Conservation (phyloP, 2,113 vertebrate genomes). For the Rafetus swinhoei region DNA sequence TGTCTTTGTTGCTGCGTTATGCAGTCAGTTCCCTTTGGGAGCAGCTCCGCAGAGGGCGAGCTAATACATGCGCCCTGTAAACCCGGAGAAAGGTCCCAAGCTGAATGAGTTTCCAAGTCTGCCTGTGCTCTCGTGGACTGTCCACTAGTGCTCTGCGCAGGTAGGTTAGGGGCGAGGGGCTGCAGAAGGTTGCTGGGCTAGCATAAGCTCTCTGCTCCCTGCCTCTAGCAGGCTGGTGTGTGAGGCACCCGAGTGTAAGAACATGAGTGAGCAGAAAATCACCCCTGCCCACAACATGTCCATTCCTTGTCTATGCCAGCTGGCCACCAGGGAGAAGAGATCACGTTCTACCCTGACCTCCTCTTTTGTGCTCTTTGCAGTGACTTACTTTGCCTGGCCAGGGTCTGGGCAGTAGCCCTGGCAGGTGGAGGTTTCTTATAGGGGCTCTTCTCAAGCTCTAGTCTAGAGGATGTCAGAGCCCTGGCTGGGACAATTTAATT, state of each 20-base stretch:
- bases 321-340: constrained; percentile 31
- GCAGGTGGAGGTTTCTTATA: neutral
- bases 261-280: neutral
- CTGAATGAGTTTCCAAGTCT: neutral
- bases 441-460: neutral
- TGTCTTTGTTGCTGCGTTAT: neutral
- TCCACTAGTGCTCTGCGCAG: neutral
- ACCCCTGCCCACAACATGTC: neutral
- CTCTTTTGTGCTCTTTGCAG: constrained; percentile 22
- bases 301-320: neutral
- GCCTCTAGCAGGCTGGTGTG: neutral
- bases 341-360: neutral
- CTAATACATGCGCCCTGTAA: neutral
- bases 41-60: neutral
- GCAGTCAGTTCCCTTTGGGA: neutral
- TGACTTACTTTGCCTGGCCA: neutral
- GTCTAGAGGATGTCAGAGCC: neutral
- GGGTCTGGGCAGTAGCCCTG: neutral
- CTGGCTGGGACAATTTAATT: no score
- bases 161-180: no score
- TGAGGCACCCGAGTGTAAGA: neutral
- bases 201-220: neutral
- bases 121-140: neutral
- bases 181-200: neutral
- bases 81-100: neutral